Evolutionary conservation across 1,140 invertebrate species (phyloP), one percentile per base, ranked within the genome.

Genomic region (Yoshiicerus persimilis): DNA sequence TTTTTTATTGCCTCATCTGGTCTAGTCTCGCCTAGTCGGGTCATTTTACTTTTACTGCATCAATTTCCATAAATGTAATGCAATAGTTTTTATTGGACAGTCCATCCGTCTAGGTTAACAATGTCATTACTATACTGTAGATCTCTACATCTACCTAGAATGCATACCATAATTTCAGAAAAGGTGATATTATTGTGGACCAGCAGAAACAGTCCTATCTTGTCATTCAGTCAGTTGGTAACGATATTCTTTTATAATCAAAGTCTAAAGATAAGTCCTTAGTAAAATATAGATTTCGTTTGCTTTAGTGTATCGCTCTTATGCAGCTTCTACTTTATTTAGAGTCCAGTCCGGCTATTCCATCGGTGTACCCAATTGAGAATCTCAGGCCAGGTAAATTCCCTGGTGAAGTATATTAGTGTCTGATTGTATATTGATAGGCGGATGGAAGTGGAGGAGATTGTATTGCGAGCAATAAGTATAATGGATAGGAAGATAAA

Each of bases 31-130:
- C 27, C 75, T n/a, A 80, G 75, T 36, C 75, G 75, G 75, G 75
- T 80, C 75, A 80, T 38, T 80, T 80, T 77, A 77, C 70, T 36
- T 77, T 77, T 80, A 80, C 75, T n/a, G 75, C 75, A 80, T 80
- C 75, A 80, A 80, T 80, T 80, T 80, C 75, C 75, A 80, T 80
- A 80, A 80, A 77, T 77, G 30, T 13, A 77, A 80, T 80, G 75
- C 32, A 56, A 34, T 80, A 16, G 75, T 23, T 80, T 80, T 80
- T 80, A 80, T 80, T 80, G 75, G 70, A 30, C 20, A 36, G 64
- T 23, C n/a, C 6, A 25, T 62, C 6, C 20, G 6, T 6, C 6
- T 62, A 62, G 56, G n/a, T 62, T 62, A 1, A 25, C 23, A 62
- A 20, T 62, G 23, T 6, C 11, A 2, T 25, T 62, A 20, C 56